Evolutionary conservation across 1,140 invertebrate species (phyloP), one percentile per base, ranked within the genome.

Genomic region (Sesamia nonagrioides): DNA sequence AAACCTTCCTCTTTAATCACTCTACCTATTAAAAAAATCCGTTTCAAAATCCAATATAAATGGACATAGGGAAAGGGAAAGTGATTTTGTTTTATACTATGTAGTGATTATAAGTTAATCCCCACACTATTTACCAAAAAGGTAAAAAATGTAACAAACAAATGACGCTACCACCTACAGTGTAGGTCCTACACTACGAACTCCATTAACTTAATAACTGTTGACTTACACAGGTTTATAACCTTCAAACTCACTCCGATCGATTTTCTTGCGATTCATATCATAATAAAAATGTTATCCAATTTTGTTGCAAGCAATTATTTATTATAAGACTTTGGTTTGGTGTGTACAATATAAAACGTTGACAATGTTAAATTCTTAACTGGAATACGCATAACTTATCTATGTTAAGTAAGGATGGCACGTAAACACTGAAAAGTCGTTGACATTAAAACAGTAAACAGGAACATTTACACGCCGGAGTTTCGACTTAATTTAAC

Each of bases 321-420:
- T 69, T 69, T 69, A 69, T 69, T 69, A 33, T 15, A 48, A 45
- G 42, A 42, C 27, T 27, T 27, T 27, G 42, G 21, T 69, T 69
- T 50, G 66, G 66, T 63, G 35, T 42, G 60, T 33, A n/a, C 45
- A 33, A 27, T 69, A 48, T 13, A 68, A 68, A 68, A 68, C 60
- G 63, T 69, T 27, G 37, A 63, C 11, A 50, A 50, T 48, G 8
- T n/a, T 33, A 69, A 69, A 50, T 33, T 18, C 27, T 1, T 1
- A 27, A 27, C 21, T 33, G 21, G 13, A 13, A 69, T 50, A 69
- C 50, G 66, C 66, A 50, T 50, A 33, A 27, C 27, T 3, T 27
- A 27, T 3, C 1, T 27, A 69, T 63, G 17, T 69, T 69, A 69
- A 69, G 66, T 69, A 33, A 45, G 66, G 21, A 18, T n/a, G 11